phyloP scores from a whole-genome alignment of 2,113 vertebrate genomes.

The Deroptyus accipitrinus region DNA sequence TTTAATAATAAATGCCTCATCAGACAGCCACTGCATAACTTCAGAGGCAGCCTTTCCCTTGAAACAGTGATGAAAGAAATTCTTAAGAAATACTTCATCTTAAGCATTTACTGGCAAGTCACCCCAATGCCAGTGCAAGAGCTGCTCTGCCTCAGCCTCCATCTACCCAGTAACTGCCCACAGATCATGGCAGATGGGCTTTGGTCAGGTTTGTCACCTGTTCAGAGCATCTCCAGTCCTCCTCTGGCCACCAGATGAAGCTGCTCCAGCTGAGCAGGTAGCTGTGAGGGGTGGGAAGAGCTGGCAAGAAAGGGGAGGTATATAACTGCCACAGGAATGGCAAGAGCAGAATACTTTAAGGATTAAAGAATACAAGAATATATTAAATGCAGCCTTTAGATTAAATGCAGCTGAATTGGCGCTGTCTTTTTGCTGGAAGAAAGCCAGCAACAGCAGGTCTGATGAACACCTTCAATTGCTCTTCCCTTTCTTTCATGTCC shows the following conservation, averaged over 20 bases:
- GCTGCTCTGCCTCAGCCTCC: background rate
- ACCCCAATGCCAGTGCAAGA: background rate
- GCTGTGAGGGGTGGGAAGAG: background rate
- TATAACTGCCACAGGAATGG: background rate
- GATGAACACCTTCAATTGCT: background rate
- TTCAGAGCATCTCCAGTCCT: background rate
- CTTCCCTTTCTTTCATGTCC: fast-evolving
- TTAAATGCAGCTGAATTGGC: background rate
- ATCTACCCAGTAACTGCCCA: background rate
- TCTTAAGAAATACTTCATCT: background rate
- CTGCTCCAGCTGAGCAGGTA: background rate
- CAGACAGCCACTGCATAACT: background rate
- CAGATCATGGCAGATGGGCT: background rate
- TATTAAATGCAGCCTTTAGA: background rate
- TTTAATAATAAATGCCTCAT: background rate
- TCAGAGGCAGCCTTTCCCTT: background rate
- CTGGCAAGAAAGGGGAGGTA: background rate
- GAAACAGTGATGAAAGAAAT: background rate
- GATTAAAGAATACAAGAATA: background rate
- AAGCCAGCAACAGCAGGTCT: background rate
- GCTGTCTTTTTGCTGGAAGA: background rate
- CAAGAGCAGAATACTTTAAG: background rate
- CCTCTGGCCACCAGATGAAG: background rate
- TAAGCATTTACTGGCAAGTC: background rate
- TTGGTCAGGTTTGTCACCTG: background rate